Evolutionary conservation across 2,113 vertebrate genomes (phyloP), one percentile per base, ranked within the genome.

Genomic region (Pyrgilauda ruficollis): DNA sequence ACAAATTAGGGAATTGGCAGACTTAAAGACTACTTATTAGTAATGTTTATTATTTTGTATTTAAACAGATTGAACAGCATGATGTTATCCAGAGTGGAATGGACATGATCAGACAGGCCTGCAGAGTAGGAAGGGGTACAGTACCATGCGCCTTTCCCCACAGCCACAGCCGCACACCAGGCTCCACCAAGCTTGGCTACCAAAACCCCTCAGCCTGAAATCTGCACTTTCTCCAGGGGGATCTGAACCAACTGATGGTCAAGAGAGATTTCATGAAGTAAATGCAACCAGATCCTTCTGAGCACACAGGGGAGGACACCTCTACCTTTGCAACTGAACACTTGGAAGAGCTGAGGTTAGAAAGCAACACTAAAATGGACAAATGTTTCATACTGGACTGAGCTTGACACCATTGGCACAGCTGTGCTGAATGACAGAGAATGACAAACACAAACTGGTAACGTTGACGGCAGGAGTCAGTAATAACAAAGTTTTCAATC

Each of bases 71-170:
- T 9, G 44, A 82, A 56, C 15, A 77, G 19, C 4, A 33, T 17
- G 5, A 58, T 26, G 21, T 20, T 67, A 84, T n/a, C 61, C 24
- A 11, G 20, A 70, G 78, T 0, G 19, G 62, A 74, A 75, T 8
- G n/a, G 31, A n/a, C 35, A 3, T 1, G 4, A 70, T 28, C 10
- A 31, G 35, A 22, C 1, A 53, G 31, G 17, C 9, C 27, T 62
- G n/a, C 31, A 72, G 59, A 89, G 19, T 37, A 66, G 18, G 11
- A 72, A 72, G 23, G 28, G 61, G 14, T 19, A 14, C 11, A 82
- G 30, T 19, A 28, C 41, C 11, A 2, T 5, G 5, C 13, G 21
- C 0, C 0, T 41, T 56, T 66, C 8, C 31, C 19, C 21, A 6
- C 5, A 55, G 13, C 8, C 3, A 0, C 27, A 88, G 58, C 18